Evolutionary conservation across 2,113 vertebrate species (phyloP).

Genomic region (Acrocephalus arundinaceus): DNA sequence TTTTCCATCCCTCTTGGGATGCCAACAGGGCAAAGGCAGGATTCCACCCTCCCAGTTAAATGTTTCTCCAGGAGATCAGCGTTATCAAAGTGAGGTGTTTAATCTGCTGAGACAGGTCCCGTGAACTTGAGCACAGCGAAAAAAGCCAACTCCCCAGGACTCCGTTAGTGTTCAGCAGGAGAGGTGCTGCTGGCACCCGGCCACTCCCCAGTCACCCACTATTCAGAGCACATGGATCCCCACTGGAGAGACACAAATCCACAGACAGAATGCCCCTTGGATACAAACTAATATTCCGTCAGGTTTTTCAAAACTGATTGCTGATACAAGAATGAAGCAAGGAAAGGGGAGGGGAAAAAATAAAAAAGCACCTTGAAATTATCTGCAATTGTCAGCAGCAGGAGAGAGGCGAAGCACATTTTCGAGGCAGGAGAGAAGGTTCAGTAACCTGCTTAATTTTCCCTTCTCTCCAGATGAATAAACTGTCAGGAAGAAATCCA

Average conservation of each 20-base stretch:
- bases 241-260: not conserved
- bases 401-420: not conserved
- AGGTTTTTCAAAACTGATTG: not conserved
- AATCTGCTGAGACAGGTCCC: not conserved
- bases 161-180: not conserved
- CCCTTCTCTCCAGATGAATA: not conserved
- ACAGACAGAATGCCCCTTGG: not conserved
- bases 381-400: not conserved
- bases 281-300: not conserved
- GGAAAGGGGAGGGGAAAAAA: not conserved
- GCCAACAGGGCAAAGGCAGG: not conserved
- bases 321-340: not conserved
- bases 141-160: not conserved
- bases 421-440: not conserved
- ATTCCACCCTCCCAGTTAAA: not conserved
- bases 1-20: not conserved
- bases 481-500: conserved; percentile 5
- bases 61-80: not conserved
- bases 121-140: not conserved
- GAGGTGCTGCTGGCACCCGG: not conserved
- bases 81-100: not conserved
- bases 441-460: conserved; percentile 23
- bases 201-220: not conserved
- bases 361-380: not conserved
- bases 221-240: not conserved